phyloP scores from a whole-genome alignment of 2,888 invertebrate species.

The Epinotia brunnichana region DNA sequence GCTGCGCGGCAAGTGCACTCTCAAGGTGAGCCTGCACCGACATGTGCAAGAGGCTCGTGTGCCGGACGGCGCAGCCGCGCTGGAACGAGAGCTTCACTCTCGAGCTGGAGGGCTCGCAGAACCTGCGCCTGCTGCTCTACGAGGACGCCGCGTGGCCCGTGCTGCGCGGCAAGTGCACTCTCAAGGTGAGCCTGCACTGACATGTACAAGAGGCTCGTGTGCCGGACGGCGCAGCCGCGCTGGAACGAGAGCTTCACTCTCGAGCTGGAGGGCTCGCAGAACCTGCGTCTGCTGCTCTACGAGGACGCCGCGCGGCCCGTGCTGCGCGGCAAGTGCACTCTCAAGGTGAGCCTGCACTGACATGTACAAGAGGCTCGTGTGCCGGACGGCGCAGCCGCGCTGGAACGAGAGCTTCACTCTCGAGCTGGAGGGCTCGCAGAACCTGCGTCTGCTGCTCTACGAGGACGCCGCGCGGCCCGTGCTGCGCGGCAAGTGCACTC shows the following conservation, averaged over 20 bases:
- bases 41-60: too few species aligned
- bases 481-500: too few species aligned
- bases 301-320: conserved; percentile 89
- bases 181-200: conserved; percentile 84
- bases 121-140: conserved; percentile 92
- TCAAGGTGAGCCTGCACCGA: too few species aligned
- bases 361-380: too few species aligned
- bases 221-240: conserved; percentile 87
- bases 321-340: conserved; percentile 91
- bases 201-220: conserved; percentile 90
- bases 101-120: conserved; percentile 87
- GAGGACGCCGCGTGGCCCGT: conserved; percentile 89
- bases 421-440: conserved; percentile 90
- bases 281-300: conserved; percentile 92
- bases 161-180: conserved; percentile 91
- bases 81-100: too few species aligned
- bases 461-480: too few species aligned
- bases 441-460: too few species aligned
- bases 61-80: too few species aligned
- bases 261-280: conserved; percentile 97
- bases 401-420: conserved; percentile 93
- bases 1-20: too few species aligned
- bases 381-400: conserved; percentile 62
- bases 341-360: conserved; percentile 84
- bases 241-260: conserved; percentile 93